These are phyloP conservation scores for Pitangus sulphuratus DNA, from an alignment of 2,797 vertebrate genomes.

Conservation along the genomic window DNA sequence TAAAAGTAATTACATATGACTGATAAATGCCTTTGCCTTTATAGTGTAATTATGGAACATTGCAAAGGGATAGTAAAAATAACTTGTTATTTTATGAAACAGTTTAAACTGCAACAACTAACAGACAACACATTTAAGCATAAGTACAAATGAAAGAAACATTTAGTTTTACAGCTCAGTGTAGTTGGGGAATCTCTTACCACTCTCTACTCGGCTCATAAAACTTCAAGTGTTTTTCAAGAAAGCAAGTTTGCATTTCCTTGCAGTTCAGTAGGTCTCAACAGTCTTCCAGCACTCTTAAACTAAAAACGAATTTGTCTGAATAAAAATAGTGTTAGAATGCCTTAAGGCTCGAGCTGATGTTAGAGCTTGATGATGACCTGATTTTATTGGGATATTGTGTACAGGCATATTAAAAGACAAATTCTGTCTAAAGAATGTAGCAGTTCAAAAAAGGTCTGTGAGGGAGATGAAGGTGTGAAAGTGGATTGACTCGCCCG, in stretches of 20 bases:
- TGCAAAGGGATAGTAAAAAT: not conserved
- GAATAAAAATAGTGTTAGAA: not conserved
- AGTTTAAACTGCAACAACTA: not conserved
- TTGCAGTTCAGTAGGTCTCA: not conserved
- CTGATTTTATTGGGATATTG: not conserved
- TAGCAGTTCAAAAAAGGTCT: not conserved
- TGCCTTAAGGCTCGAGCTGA: not conserved
- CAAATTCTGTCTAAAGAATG: not conserved
- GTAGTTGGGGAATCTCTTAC: not conserved
- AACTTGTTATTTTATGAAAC: not conserved
- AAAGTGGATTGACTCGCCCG: not conserved
- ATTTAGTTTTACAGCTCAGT: not conserved
- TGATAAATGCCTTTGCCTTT: slow-evolving; percentile 7
- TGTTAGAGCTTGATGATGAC: not conserved
- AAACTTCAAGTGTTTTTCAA: slow-evolving; percentile 8
- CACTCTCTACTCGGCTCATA: not conserved
- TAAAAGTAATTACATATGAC: not conserved
- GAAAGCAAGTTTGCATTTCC: not conserved
- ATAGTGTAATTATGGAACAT: not conserved
- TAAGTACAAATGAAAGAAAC: not conserved
- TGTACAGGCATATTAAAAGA: not conserved
- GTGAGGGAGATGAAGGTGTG: not conserved
- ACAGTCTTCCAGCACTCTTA: not conserved
- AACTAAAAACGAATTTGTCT: not conserved
- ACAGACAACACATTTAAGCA: not conserved